Evolutionary conservation across 2,888 invertebrate species (phyloP), one percentile per base, ranked within the genome.

Genomic region (Pristionchus maxplancki): DNA sequence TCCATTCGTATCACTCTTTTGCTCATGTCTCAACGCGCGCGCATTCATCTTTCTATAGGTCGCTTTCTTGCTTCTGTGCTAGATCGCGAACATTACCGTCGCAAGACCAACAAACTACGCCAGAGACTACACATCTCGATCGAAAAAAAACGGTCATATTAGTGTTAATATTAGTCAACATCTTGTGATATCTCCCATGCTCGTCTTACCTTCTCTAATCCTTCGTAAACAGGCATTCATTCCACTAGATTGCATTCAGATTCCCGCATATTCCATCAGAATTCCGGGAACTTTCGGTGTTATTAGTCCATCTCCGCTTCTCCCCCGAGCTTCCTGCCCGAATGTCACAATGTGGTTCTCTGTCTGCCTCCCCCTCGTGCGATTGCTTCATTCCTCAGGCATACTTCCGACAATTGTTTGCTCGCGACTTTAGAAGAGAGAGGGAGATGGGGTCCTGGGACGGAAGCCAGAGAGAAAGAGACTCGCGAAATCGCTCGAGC

Each of bases 351-450:
- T 15, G 37, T 6, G 64, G 71, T 71, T 71, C 71, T 78, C 28
- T 44, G 78, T 74, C 67, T 34, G 8, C 31, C 28, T 11, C 17
- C 31, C 24, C 67, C 67, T 67, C 71, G 71, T 74, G 37, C n/a
- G 44, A 78, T 78, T 78, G 78, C 31, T 24, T 28, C 78, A 78
- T 78, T 78, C 44, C 78, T 78, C 78, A 78, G 78, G 78, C 78
- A 48, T 78, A 48, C 78, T 78, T 78, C 78, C 78, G 78, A 44
- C 78, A 28, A 78, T 44, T 78, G 78, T 78, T 78, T 78, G 78
- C 78, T n/a, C 78, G 24, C 78, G 78, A 78, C 78, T 78, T 78
- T 78, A 24, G 78, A 78, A 78, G 78, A 78, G 78, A 78, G 78
- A 37, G 37, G 28, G 78, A 28, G 67, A 44, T 15, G 64, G 64